A percentile compares a stretch with the other conserved stretches of the same genome.
Conservation (phyloP, 1,140 invertebrate species). For the Drosophila parabipectinata region DNA sequence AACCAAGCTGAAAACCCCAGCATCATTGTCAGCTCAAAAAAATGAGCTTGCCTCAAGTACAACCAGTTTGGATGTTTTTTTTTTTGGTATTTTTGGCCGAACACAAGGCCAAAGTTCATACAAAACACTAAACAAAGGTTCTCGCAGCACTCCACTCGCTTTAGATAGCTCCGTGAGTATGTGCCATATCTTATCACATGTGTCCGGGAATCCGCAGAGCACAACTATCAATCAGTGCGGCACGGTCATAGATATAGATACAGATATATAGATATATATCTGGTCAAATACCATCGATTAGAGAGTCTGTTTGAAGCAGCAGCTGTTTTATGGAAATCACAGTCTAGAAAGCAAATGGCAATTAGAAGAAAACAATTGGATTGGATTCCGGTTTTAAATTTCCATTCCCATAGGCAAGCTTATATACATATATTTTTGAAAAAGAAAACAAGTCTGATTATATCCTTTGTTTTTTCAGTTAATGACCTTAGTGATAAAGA, state of each 20-base stretch:
- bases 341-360: not conserved
- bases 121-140: slow-evolving; percentile 45
- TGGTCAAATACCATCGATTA: slow-evolving; percentile 31
- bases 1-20: slow-evolving; percentile 16
- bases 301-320: too few relatives aligned
- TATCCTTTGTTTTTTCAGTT: not conserved
- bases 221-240: slow-evolving; percentile 35
- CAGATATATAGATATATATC: not conserved
- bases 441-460: not conserved
- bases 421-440: not conserved
- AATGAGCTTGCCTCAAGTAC: slow-evolving; percentile 28
- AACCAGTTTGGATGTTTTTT: slow-evolving; percentile 33
- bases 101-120: slow-evolving; percentile 50
- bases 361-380: slow-evolving; percentile 25
- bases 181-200: slow-evolving; percentile 37
- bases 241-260: too few relatives aligned
- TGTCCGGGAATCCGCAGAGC: slow-evolving; percentile 21
- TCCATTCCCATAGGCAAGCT: not conserved
- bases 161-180: slow-evolving; percentile 5
- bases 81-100: slow-evolving; percentile 24
- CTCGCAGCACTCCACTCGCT: slow-evolving; percentile 9
- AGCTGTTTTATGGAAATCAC: not conserved
- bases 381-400: slow-evolving; percentile 5
- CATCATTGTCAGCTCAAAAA: slow-evolving; percentile 26
- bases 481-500: not conserved